Evolutionary conservation across 2,797 vertebrate genomes (phyloP).

Genomic region (Melanotaenia maccullochi): DNA sequence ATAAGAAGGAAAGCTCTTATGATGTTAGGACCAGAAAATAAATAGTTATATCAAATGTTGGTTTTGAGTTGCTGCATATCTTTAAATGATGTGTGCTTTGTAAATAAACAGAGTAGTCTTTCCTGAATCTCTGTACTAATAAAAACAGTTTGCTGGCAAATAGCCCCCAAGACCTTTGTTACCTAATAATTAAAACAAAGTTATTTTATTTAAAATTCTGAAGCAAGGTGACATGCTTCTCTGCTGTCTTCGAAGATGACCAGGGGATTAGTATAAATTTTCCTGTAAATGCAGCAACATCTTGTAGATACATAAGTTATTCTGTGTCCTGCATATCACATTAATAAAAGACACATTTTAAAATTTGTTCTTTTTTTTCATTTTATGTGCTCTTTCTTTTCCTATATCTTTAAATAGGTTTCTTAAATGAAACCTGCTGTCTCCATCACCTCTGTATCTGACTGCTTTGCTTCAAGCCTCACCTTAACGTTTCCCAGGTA

Average conservation of each 20-base stretch:
- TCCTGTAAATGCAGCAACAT: not conserved
- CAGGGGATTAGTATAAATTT: not conserved
- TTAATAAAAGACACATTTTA: conserved; percentile 10
- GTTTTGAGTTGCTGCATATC: conserved; percentile 25
- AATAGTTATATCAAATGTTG: conserved; percentile 32
- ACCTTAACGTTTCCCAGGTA: conserved; percentile 85
- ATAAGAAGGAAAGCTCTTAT: conserved; percentile 9
- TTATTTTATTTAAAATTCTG: not conserved
- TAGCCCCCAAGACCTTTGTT: not conserved
- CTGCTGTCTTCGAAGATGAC: conserved; percentile 2
- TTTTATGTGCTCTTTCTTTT: conserved; percentile 27
- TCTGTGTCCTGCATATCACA: not conserved
- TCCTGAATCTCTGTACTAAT: conserved; percentile 33
- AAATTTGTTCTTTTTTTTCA: conserved; percentile 19
- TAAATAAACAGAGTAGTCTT: conserved; percentile 51
- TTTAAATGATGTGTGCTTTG: conserved; percentile 42
- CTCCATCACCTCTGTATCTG: conserved; percentile 60
- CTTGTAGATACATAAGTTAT: conserved; percentile 3
- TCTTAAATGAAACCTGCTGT: conserved; percentile 39
- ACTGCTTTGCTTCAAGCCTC: conserved; percentile 75
- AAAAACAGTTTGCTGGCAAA: not conserved
- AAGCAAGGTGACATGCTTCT: not conserved
- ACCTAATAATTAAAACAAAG: not conserved
- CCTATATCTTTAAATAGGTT: conserved; percentile 37
- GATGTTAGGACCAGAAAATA: conserved; percentile 11